Base-by-base conservation (phyloP, 2,888 invertebrate genomes). In the Xestia rhomboidea region DNA sequence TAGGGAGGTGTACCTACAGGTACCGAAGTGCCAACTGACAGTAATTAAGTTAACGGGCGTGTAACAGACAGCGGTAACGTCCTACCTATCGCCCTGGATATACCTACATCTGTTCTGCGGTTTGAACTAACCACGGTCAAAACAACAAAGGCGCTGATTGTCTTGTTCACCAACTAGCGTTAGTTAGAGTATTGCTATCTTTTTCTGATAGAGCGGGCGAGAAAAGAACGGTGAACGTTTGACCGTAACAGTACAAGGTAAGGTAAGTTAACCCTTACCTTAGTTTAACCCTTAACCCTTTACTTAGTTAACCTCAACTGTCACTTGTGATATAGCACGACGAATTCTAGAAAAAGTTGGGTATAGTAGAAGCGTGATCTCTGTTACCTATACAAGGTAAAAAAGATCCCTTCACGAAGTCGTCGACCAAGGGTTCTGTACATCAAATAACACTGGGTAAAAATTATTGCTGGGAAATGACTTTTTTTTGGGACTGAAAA, bases 41-140 rank as follows among this genome's bases (percentile, higher is more conserved):
- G 79, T 84, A 83, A 81, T 81, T 81, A 84, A 84, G 84, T 79
- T 66, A 79, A 73, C 68, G 68, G 54, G 62, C 15, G 54, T 72
- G 68, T 79, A 79, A 46, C 79, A 79, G 79, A 79, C 84, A 79
- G 79, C 54, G 79, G 60, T 73, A 51, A 30, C 30, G 27, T 64
- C n/a, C 51, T 62, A 41, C 24, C 72, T 49, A 83, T n/a, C 68
- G n/a, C 51, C 49, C 30, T 83, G 51, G 49, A 72, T 49, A 72
- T 49, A 51, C 62, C 54, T 82, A 76, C 64, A 57, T 49, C 78
- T 71, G 79, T 67, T n/a, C 54, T 71, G 74, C 30, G 74, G 84
- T 84, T 30, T 60, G 44, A 38, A 63, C 63, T 24, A 69, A 70
- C 80, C 69, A 57, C 62, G 57, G 44, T 44, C 67, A 30, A 38